Base-by-base conservation (phyloP, 1,140 invertebrate species). In the Linepithema humile region DNA sequence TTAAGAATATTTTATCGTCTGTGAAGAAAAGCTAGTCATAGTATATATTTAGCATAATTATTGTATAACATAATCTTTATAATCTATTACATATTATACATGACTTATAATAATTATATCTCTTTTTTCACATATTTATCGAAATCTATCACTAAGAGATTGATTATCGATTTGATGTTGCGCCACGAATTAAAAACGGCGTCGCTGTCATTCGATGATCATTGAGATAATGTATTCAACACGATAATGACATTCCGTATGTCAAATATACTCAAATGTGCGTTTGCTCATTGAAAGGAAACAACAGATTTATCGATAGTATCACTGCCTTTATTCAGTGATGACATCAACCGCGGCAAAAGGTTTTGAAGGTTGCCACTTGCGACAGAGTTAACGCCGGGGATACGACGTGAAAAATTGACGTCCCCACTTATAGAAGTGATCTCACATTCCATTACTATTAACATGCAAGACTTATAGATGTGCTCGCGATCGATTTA, bases 281-380 rank as follows among this genome's bases (percentile, higher is more conserved):
- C 53, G 72, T 43, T 43, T 40, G 23, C n/a, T 55, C 64, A 20
- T 69, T 69, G 62, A 40, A 40, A 55, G 64, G 75, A 69, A 80
- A 80, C 48, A 67, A 29, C 64, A 55, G 75, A 90, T 89, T 89
- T 89, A 85, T 82, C 74, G 80, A 83, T 80, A 73, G 62, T 85
- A 82, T 91, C 90, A 91, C 82, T 77, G 74, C 83, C 77, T 90
- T 92, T 89, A 92, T 92, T 90, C 89, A 89, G 84, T 83, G 83
- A 67, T 92, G 91, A 92, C 91, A 91, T 92, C 91, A 92, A 91
- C 87, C 45, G 75, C 84, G 40, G 57, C 88, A 91, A 91, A 89
- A 91, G 88, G 83, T 74, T 72, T 53, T 60, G 88, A 91, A 91
- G 91, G 90, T 67, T 91, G 84, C 62, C 40, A 65, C 69, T 67